phyloP scores from a whole-genome alignment of 2,888 invertebrate genomes.

The Hydriomena furcata region DNA sequence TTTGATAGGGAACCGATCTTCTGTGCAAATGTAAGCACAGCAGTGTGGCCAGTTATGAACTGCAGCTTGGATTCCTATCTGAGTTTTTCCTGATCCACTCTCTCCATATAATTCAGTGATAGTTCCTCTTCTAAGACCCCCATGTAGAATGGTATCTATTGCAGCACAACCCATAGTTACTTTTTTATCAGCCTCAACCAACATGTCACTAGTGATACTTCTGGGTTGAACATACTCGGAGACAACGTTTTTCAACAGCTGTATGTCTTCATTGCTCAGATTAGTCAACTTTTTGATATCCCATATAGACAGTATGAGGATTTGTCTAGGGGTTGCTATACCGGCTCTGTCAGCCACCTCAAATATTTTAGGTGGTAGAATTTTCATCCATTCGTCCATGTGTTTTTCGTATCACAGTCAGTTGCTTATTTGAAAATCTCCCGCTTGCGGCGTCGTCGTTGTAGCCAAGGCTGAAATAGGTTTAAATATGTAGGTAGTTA shows the following conservation, averaged over 20 bases:
- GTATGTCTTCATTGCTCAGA: conserved; percentile 57
- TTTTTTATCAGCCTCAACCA: conserved; percentile 42
- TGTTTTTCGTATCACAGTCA: background rate
- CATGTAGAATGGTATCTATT: conserved; percentile 84
- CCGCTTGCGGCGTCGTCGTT: too few relatives aligned
- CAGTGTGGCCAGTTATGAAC: conserved; percentile 84
- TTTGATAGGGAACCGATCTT: conserved; percentile 85
- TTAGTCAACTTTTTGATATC: conserved; percentile 69
- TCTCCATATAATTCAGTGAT: conserved; percentile 92
- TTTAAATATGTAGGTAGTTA: too few relatives aligned
- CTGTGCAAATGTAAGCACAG: conserved; percentile 90
- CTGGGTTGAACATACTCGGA: conserved; percentile 48
- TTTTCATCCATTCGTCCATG: conserved; percentile 30
- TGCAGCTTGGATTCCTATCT: conserved; percentile 88
- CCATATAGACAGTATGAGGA: conserved; percentile 58
- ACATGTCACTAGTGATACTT: conserved; percentile 45
- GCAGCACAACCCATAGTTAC: conserved; percentile 81
- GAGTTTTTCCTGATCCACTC: conserved; percentile 92
- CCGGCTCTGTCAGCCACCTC: conserved; percentile 60
- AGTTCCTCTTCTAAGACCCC: conserved; percentile 87
- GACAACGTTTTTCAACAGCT: conserved; percentile 56
- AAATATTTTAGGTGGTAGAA: conserved; percentile 57
- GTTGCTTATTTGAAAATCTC: too few relatives aligned
- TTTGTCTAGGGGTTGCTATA: conserved; percentile 59
- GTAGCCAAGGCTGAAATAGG: too few relatives aligned